Evolutionary conservation across 2,888 invertebrate species (phyloP).

Genomic region (Hoplodrina ambigua): DNA sequence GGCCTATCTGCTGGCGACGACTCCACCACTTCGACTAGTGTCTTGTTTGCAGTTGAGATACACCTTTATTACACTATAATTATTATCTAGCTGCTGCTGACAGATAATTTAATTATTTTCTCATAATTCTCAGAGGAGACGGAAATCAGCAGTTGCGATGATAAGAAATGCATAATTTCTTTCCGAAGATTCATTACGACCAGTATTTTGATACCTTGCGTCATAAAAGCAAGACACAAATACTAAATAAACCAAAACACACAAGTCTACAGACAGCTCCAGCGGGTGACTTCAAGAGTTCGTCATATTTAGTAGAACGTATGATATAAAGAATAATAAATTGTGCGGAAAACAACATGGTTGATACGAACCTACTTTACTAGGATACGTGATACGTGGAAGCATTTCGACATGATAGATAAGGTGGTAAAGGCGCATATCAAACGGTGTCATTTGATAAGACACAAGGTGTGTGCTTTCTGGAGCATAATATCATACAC

Average conservation of each 20-base stretch:
- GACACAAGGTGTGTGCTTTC: slow-evolving; percentile 84
- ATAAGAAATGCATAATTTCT: slow-evolving; percentile 13
- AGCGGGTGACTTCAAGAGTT: neutral
- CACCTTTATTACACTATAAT: slow-evolving; percentile 87
- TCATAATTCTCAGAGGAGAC: slow-evolving; percentile 52
- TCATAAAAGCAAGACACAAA: slow-evolving; percentile 3
- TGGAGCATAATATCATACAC: slow-evolving; percentile 75
- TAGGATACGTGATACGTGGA: slow-evolving; percentile 85
- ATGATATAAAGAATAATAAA: slow-evolving; percentile 16
- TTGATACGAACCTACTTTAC: slow-evolving; percentile 50
- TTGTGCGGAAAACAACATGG: slow-evolving; percentile 37
- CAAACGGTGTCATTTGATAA: slow-evolving; percentile 90
- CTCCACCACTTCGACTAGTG: slow-evolving; percentile 77
- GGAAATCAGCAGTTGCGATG: neutral
- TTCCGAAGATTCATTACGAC: slow-evolving; percentile 34
- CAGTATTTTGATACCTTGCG: slow-evolving; percentile 11
- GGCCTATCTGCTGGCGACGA: slow-evolving; percentile 79
- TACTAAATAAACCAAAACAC: neutral
- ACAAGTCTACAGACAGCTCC: neutral
- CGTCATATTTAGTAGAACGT: neutral
- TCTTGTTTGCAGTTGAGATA: slow-evolving; percentile 86
- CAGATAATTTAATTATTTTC: slow-evolving; percentile 78
- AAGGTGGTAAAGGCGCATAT: slow-evolving; percentile 85
- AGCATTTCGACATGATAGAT: slow-evolving; percentile 89
- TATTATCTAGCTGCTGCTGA: slow-evolving; percentile 77